Conservation (phyloP, 2,113 vertebrate genomes). For the Zosterops lateralis region DNA sequence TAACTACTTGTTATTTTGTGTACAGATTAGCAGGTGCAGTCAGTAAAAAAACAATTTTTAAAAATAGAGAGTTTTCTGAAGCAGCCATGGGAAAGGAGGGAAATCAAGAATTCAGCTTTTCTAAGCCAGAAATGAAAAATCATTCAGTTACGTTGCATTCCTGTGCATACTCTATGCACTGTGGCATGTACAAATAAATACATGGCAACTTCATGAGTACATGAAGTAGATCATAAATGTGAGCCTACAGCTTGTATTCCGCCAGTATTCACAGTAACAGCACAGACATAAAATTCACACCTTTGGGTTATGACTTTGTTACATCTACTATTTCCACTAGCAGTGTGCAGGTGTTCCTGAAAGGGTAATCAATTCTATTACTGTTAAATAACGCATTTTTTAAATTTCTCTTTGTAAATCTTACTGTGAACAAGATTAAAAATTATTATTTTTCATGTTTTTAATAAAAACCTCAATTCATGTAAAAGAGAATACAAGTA, state of each 20-base stretch:
- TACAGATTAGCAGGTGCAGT: not conserved
- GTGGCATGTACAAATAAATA: not conserved
- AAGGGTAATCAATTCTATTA: not conserved
- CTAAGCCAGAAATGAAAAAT: not conserved
- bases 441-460: not conserved
- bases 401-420: not conserved
- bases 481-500: not conserved
- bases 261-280: not conserved
- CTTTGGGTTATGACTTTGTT: not conserved
- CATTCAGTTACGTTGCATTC: fast-evolving
- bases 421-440: not conserved
- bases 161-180: fast-evolving
- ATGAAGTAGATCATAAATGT: not conserved
- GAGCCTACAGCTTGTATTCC: not conserved
- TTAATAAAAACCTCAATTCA: not conserved
- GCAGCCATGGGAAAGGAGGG: not conserved
- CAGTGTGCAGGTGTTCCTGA: not conserved
- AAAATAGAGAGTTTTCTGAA: not conserved
- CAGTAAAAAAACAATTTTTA: not conserved
- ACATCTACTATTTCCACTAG: not conserved
- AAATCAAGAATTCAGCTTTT: not conserved
- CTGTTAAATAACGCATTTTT: not conserved
- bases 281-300: not conserved
- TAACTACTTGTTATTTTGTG: not conserved
- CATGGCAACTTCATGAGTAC: not conserved